A percentile compares a stretch with the other conserved stretches of the same genome.
These are phyloP conservation scores for Allophyes oxyacanthae DNA, from an alignment of 2,888 invertebrate genomes.

Conservation along the genomic window DNA sequence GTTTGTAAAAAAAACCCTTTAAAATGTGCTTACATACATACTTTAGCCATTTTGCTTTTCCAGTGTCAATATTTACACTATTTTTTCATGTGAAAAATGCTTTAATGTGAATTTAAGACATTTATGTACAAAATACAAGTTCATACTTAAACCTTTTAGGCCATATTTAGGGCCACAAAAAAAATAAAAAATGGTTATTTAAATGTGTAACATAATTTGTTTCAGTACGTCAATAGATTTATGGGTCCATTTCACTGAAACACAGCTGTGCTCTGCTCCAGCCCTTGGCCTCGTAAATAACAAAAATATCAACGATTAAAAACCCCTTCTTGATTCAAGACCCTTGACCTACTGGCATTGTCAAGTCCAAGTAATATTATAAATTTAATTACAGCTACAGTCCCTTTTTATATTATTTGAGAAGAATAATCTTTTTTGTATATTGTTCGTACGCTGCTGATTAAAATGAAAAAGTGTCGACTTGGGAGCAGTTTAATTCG, in stretches of 20 bases:
- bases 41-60: no score
- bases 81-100: no score
- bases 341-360: slow-evolving; percentile 27
- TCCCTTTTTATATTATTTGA: slow-evolving; percentile 39
- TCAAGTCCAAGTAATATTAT: slow-evolving; percentile 27
- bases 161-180: neutral
- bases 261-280: slow-evolving; percentile 29
- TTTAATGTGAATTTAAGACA: no score
- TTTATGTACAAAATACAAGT: no score
- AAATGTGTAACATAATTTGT: slow-evolving; percentile 32
- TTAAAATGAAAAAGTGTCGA: slow-evolving; percentile 51
- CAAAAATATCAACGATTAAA: slow-evolving; percentile 39
- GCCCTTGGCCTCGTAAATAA: slow-evolving; percentile 42
- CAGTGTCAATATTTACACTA: no score
- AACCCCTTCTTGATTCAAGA: slow-evolving; percentile 24
- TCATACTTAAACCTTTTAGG: no score
- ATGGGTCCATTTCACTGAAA: slow-evolving; percentile 41
- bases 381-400: slow-evolving; percentile 43
- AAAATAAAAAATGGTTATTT: slow-evolving; percentile 20
- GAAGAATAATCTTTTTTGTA: slow-evolving; percentile 48
- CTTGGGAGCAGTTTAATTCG: slow-evolving; percentile 46
- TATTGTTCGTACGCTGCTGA: slow-evolving; percentile 46
- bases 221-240: slow-evolving; percentile 31
- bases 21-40: no score
- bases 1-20: no score